Conservation (phyloP, 2,113 vertebrate genomes). For the Panthera uncia region DNA sequence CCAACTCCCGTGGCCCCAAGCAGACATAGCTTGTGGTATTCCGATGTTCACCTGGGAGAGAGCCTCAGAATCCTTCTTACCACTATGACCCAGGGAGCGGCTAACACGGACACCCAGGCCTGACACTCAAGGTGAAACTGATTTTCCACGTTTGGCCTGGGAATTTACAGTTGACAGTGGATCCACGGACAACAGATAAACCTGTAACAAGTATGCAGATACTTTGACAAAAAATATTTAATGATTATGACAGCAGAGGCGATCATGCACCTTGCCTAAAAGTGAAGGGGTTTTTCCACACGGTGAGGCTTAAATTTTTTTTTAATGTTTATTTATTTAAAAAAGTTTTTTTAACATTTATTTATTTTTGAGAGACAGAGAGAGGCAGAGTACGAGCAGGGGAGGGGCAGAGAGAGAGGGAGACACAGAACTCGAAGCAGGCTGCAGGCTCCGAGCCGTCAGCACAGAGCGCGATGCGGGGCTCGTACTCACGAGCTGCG, state of each 20-base stretch:
- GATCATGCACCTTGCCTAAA: not conserved
- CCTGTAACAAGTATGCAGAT: too few species aligned
- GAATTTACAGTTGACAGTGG: not conserved
- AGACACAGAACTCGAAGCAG: too few species aligned
- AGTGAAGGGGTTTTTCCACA: not conserved
- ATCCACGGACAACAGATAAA: not conserved
- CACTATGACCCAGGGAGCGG: fast-evolving
- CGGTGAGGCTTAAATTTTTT: not conserved
- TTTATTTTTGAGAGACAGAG: too few species aligned
- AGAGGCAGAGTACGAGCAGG: too few species aligned
- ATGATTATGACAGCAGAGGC: not conserved
- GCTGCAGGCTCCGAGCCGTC: too few species aligned
- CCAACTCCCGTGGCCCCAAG: fast-evolving
- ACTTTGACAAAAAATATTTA: not conserved
- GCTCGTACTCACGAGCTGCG: too few species aligned
- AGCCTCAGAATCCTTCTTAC: not conserved
- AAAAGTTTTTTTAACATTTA: too few species aligned
- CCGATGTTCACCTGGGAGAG: not conserved
- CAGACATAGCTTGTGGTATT: not conserved
- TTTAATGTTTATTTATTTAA: too few species aligned
- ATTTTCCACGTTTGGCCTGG: not conserved
- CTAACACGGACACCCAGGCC: not conserved
- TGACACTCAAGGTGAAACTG: not conserved
- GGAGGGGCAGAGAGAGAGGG: too few species aligned
- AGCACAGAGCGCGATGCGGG: too few species aligned